These are phyloP conservation scores for Seira ritae DNA, from an alignment of 2,888 invertebrate genomes.

Conservation along the genomic window DNA sequence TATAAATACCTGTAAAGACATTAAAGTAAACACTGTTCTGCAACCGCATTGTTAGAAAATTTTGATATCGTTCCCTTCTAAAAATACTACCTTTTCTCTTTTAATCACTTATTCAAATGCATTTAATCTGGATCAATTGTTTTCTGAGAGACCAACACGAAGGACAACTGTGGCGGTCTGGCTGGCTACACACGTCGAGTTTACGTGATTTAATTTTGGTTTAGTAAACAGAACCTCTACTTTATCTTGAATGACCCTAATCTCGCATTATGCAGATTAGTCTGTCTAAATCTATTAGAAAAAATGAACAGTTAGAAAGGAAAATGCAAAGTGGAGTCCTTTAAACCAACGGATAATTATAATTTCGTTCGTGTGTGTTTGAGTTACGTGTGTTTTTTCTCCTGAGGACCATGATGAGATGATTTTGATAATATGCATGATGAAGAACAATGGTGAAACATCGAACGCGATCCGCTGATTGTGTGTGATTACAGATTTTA, in stretches of 20 bases:
- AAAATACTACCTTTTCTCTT: neutral
- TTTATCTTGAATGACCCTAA: conserved; percentile 24
- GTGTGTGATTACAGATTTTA: too few species aligned
- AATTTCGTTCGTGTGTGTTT: conserved; percentile 11
- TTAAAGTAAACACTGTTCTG: neutral
- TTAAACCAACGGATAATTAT: neutral
- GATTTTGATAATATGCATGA: too few species aligned
- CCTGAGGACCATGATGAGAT: neutral
- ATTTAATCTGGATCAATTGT: conserved; percentile 7
- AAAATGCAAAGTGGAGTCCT: conserved; percentile 15
- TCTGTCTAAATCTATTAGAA: conserved; percentile 7
- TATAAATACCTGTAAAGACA: neutral
- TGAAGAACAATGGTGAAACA: neutral
- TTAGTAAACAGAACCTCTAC: conserved; percentile 8
- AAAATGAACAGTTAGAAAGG: conserved; percentile 10
- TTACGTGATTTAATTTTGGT: conserved; percentile 57
- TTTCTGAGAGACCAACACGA: conserved; percentile 4
- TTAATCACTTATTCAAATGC: neutral
- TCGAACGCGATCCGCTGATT: neutral
- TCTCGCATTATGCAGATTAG: conserved; percentile 45
- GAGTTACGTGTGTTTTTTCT: neutral
- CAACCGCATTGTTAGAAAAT: neutral
- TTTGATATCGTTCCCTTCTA: neutral
- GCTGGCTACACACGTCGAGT: conserved; percentile 42
- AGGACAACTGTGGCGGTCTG: conserved; percentile 5